These are phyloP conservation scores for Diarsia rubi DNA, from an alignment of 2,888 invertebrate genomes.

Conservation along the genomic window DNA sequence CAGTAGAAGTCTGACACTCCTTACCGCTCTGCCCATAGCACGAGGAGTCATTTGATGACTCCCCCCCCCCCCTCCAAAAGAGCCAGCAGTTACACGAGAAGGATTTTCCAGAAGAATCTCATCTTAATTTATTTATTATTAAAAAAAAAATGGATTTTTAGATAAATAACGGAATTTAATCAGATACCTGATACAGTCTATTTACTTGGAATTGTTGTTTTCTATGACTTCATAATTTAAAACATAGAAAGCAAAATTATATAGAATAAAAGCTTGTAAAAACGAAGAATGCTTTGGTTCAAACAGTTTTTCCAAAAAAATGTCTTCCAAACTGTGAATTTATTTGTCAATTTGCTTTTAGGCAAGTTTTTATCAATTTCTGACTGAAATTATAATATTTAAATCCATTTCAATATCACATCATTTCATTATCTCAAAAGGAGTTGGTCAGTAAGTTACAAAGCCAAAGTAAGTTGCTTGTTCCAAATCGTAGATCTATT, in stretches of 20 bases:
- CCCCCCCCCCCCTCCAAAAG: no score
- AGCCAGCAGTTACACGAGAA: not conserved
- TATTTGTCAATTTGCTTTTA: conserved; percentile 56
- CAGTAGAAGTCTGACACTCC: no score
- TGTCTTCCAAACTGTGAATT: conserved; percentile 58
- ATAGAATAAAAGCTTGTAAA: not conserved
- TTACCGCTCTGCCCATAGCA: no score
- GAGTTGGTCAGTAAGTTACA: not conserved
- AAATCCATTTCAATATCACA: conserved; percentile 2
- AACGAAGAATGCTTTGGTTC: conserved; percentile 5
- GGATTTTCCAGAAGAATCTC: conserved; percentile 28
- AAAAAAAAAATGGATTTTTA: not conserved
- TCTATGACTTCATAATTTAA: not conserved
- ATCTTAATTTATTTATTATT: not conserved
- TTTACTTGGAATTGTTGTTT: conserved; percentile 29
- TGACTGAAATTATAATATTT: conserved; percentile 37
- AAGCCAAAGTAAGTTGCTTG: not conserved
- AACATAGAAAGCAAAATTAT: not conserved
- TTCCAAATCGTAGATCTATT: not conserved
- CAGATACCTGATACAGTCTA: conserved; percentile 30
- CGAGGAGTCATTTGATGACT: no score
- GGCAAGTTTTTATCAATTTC: conserved; percentile 29
- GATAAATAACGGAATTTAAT: conserved; percentile 12
- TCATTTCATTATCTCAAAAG: not conserved
- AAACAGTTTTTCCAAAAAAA: conserved; percentile 29